A percentile compares a stretch with the other conserved stretches of the same genome.
These are phyloP conservation scores for Conopomorpha cramerella DNA, from an alignment of 1,140 invertebrate genomes.

Conservation along the genomic window DNA sequence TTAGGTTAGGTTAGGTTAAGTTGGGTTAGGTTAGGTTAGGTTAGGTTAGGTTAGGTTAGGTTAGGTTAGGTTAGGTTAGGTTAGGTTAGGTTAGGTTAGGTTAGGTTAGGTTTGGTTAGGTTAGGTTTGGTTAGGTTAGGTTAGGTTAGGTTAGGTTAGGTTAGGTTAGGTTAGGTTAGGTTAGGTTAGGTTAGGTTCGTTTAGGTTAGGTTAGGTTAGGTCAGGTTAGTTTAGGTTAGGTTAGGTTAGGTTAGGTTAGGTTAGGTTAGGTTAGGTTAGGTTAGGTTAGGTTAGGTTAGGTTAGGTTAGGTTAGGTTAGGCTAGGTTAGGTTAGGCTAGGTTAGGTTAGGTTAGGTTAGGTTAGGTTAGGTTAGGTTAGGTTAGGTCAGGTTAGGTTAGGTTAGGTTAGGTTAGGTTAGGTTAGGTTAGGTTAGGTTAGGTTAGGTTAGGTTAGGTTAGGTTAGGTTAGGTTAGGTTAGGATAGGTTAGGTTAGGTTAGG, in stretches of 20 bases:
- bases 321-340: background rate
- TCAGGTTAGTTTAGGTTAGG: background rate
- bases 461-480: constrained; percentile 4
- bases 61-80: background rate
- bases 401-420: constrained; percentile 4
- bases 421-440: constrained; percentile 3
- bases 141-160: background rate
- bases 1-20: background rate
- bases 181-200: background rate
- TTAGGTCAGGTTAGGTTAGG: constrained; percentile 3
- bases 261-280: background rate
- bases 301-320: background rate
- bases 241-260: background rate
- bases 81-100: background rate
- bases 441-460: constrained; percentile 4
- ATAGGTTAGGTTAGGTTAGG: constrained; percentile 4
- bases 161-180: background rate
- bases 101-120: background rate
- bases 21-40: background rate
- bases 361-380: constrained; percentile 1
- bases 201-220: background rate
- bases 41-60: background rate
- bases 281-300: background rate
- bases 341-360: background rate
- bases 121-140: background rate